Base-by-base conservation (phyloP, 2,888 invertebrate species). In the Calliopum simillimum region DNA sequence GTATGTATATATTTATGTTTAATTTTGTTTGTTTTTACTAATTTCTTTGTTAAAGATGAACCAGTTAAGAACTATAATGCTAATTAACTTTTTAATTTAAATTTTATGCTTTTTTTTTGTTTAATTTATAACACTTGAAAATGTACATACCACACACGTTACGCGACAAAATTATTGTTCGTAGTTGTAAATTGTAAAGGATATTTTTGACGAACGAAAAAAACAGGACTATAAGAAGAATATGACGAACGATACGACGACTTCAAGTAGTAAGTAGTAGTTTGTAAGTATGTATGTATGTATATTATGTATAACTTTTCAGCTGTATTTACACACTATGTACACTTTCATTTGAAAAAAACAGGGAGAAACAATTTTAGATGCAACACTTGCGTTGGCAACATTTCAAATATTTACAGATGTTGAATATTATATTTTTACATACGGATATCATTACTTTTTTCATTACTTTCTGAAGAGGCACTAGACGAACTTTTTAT, bases 21-120 rank as follows among this genome's bases (percentile, higher is more conserved):
- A 59, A 69, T 69, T 67, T 75, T 46, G 16, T 69, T 73, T 64
- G 67, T 56, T 64, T n/a, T 47, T 51, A 19, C 46, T 65, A 41
- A 72, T 55, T 55, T 23, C 19, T 62, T 69, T 69, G 33, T 65
- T 33, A 6, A 33, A 33, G 33, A 6, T 33, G 33, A 33, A 8
- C 33, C 33, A 33, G 5, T 33, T 33, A 33, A 33, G 33, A 8
- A 8, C 5, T 33, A 33, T 33, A 8, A 8, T 33, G 8, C 8
- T 33, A 8, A 47, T 11, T 64, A 16, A 68, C 64, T 75, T 64
- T 64, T 69, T 73, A 68, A 58, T 62, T 46, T 23, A 68, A 63
- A 47, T 58, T 70, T 47, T 70, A 33, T 59, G 25, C 25, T 58
- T 51, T 14, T 64, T 51, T 51, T 25, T 43, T 62, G 4, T 68